Percentiles rank a stretch among this genome's conserved stretches.
Conservation (phyloP, 2,797 vertebrate genomes). For the Staurois parvus region DNA sequence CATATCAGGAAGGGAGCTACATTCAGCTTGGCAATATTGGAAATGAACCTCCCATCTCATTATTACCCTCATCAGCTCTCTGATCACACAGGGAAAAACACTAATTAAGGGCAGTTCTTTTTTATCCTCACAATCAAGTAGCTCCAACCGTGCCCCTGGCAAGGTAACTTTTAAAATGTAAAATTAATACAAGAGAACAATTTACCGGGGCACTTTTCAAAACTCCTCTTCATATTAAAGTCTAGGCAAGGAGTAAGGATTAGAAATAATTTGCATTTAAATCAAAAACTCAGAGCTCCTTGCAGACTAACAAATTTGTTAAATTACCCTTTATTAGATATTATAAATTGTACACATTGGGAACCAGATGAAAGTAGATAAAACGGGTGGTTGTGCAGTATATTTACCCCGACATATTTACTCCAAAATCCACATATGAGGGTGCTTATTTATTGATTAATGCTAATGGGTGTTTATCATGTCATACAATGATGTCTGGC, state of each 20-base stretch:
- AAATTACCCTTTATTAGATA: conserved; percentile 69
- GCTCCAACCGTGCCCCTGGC: conserved; percentile 75
- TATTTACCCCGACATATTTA: conserved; percentile 16
- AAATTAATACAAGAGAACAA: conserved; percentile 71
- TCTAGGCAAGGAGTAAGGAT: conserved; percentile 59
- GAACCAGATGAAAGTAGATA: conserved; percentile 53
- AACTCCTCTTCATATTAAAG: conserved; percentile 65
- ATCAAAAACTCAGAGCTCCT: conserved; percentile 54
- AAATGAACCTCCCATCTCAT: conserved; percentile 64
- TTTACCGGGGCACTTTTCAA: conserved; percentile 70
- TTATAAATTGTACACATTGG: conserved; percentile 64
- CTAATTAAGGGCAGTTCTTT: conserved; percentile 72
- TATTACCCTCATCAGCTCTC: conserved; percentile 68
- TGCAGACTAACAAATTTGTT: conserved; percentile 66
- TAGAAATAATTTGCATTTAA: conserved; percentile 62
- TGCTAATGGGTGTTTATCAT: neutral
- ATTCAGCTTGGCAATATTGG: conserved; percentile 23
- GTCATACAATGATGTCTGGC: neutral
- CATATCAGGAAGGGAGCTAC: neutral
- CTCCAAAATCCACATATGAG: neutral
- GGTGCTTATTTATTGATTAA: neutral
- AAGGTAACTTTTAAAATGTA: conserved; percentile 73
- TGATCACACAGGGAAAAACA: conserved; percentile 66
- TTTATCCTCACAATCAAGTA: conserved; percentile 67
- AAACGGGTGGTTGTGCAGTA: conserved; percentile 33